Evolutionary conservation across 2,113 vertebrate genomes (phyloP).

Genomic region (Rafetus swinhoei): DNA sequence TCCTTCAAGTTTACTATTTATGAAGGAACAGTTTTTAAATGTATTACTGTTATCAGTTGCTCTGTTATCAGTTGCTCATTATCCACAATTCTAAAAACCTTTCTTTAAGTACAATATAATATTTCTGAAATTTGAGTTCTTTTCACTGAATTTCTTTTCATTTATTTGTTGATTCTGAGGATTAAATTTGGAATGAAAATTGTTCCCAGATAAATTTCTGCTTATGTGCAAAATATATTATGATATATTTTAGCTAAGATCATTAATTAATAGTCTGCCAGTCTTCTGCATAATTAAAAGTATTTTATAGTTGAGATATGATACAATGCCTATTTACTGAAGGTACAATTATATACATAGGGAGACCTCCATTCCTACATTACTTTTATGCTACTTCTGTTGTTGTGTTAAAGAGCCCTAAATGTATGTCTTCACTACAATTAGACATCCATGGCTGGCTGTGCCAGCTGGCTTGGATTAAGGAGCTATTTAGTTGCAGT

Average conservation of each 20-base stretch:
- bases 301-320: not conserved
- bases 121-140: not conserved
- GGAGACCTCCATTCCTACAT: not conserved
- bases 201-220: not conserved
- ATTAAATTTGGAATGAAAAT: not conserved
- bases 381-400: not conserved
- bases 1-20: not conserved
- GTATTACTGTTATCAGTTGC: not conserved
- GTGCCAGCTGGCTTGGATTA: not conserved
- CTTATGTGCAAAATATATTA: not conserved
- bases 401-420: not conserved
- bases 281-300: not conserved
- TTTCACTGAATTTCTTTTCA: not conserved
- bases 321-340: not conserved
- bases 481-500: not conserved
- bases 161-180: not conserved
- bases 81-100: not conserved
- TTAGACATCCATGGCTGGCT: not conserved
- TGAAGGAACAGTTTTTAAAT: not conserved
- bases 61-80: not conserved
- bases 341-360: not conserved
- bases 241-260: not conserved
- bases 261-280: not conserved
- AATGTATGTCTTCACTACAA: not conserved
- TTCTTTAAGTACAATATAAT: not conserved